These are phyloP conservation scores for Acanthosepion esculentum DNA, from an alignment of 2,888 invertebrate species.

Conservation along the genomic window DNA sequence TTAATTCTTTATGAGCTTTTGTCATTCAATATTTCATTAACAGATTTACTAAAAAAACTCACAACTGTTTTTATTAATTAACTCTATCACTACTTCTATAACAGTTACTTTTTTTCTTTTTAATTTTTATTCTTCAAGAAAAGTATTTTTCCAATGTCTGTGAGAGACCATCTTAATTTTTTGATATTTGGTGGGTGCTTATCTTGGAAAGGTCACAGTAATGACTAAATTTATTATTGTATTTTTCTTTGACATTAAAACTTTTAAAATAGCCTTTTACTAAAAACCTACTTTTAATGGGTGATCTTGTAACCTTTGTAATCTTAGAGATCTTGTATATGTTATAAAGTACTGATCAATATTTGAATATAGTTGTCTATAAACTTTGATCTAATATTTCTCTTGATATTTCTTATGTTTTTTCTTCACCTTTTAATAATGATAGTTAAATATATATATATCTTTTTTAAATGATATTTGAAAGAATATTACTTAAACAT, in stretches of 20 bases:
- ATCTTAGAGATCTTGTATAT: neutral
- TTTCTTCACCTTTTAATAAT: neutral
- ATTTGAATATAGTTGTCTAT: neutral
- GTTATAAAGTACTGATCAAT: neutral
- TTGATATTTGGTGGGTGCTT: too few relatives aligned
- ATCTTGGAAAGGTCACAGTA: too few relatives aligned
- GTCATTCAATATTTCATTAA: too few relatives aligned
- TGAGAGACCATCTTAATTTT: too few relatives aligned
- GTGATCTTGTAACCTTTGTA: neutral
- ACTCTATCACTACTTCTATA: too few relatives aligned
- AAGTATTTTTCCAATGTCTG: too few relatives aligned
- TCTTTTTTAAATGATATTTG: neutral
- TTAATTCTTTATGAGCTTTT: too few relatives aligned
- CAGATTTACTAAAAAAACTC: too few relatives aligned
- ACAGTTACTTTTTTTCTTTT: too few relatives aligned
- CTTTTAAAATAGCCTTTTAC: neutral
- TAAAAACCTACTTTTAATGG: neutral
- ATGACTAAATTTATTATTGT: neutral
- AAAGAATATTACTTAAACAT: neutral
- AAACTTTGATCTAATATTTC: neutral
- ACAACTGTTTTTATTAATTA: too few relatives aligned
- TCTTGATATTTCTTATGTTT: neutral
- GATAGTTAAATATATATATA: neutral
- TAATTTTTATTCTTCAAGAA: too few relatives aligned
- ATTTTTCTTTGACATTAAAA: neutral